These are phyloP conservation scores for Donacobius atricapilla DNA, from an alignment of 2,113 vertebrate genomes.

Conservation along the genomic window DNA sequence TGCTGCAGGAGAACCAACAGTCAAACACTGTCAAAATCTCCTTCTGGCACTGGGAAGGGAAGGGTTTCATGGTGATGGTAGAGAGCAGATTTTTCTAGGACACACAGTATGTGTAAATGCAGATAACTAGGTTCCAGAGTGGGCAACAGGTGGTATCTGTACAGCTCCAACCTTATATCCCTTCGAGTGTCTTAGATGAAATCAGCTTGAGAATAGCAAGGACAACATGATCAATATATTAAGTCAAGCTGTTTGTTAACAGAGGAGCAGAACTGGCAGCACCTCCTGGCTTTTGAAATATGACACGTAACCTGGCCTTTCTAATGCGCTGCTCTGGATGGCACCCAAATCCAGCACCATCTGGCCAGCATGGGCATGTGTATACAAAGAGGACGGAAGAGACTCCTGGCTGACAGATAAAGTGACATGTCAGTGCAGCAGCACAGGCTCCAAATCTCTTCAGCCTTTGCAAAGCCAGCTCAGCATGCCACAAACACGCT, in stretches of 20 bases:
- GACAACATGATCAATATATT: slow-evolving; percentile 5
- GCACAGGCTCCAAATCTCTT: not conserved
- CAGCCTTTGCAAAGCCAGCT: not conserved
- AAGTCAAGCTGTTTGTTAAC: slow-evolving; percentile 39
- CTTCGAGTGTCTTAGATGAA: not conserved
- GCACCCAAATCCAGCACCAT: slow-evolving; percentile 41
- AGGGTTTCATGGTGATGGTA: not conserved
- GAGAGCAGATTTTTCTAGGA: not conserved
- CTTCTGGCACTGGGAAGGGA: not conserved
- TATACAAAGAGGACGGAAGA: slow-evolving; percentile 2
- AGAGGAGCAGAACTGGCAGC: slow-evolving; percentile 27
- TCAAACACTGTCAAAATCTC: not conserved
- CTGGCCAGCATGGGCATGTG: slow-evolving; percentile 5
- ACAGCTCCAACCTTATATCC: not conserved
- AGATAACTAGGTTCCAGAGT: not conserved
- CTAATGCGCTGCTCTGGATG: not conserved
- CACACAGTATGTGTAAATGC: not conserved
- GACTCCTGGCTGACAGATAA: slow-evolving; percentile 11
- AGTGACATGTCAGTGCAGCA: slow-evolving; percentile 2
- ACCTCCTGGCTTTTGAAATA: slow-evolving; percentile 2
- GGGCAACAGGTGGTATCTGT: not conserved
- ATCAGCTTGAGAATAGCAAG: not conserved
- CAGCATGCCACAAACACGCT: not conserved
- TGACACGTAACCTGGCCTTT: slow-evolving; percentile 47
- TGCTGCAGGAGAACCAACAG: not conserved